Evolutionary conservation across 2,113 vertebrate genomes (phyloP), one percentile per base, ranked within the genome.

Genomic region (Leucopternis melanops): DNA sequence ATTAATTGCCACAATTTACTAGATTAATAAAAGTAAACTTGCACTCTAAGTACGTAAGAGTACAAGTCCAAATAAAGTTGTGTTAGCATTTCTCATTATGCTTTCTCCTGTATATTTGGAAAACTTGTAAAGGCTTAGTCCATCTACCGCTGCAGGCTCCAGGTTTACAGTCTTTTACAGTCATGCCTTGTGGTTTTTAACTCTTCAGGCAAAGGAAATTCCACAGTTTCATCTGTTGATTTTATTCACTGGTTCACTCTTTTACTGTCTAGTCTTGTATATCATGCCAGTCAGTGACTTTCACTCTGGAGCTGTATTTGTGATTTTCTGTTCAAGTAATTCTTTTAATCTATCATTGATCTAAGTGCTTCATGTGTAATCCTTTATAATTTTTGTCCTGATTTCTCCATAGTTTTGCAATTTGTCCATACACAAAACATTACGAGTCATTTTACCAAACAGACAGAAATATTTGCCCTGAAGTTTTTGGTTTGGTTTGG

Each of bases 1-100:
- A 54, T 66, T 49, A 49, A 84, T 66, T 79, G 78, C 80, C 59
- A 85, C 71, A 50, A n/a, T 78, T 84, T 81, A 67, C 4, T 73
- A 57, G 50, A 22, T 84, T 69, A 93, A 92, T 97, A 94, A 95
- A 96, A 90, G 69, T 57, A 14, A 47, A 70, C 72, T 90, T 94
- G 88, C 20, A 49, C 81, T 95, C 80, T 59, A 23, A 72, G 38
- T 44, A n/a, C 32, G 19, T 70, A 26, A 21, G 77, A 62, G 69
- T 95, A 12, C 71, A 72, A 92, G 80, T 89, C 49, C 19, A 80
- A 81, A 85, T 92, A 72, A 93, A 92, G 40, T 25, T 91, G 52
- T 13, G 4, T 69, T 81, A 89, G 79, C 23, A 17, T 72, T 94
- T 95, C 61, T 92, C 4, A 0, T 88, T 72, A n/a, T 70, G 70